phyloP scores from a whole-genome alignment of 2,113 vertebrate species.

The Lycaon pictus region DNA sequence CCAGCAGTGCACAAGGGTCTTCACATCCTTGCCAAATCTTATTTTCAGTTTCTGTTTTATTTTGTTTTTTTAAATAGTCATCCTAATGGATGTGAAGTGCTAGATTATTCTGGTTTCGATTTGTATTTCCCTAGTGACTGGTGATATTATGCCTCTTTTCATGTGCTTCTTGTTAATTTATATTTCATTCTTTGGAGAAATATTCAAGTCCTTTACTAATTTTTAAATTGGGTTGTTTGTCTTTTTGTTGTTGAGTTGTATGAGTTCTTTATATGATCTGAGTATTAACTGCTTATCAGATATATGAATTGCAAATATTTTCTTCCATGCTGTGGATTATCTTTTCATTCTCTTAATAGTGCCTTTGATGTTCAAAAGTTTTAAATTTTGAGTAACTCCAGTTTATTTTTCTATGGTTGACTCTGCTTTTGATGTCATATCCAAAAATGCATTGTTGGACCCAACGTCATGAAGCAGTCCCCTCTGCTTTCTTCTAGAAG shows the following conservation, averaged over 20 bases:
- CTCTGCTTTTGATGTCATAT: background rate
- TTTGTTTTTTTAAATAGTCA: background rate
- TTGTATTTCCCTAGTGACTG: background rate
- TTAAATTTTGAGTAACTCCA: slow-evolving; percentile 1
- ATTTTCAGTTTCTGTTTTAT: background rate
- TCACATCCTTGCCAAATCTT: background rate
- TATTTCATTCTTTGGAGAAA: slow-evolving; percentile 39
- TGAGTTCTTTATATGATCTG: background rate
- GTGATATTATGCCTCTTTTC: background rate
- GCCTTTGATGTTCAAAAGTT: background rate
- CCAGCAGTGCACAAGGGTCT: background rate
- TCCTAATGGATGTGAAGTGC: background rate
- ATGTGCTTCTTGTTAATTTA: background rate
- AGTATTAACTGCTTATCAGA: background rate
- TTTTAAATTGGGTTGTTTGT: background rate
- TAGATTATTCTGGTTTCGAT: slow-evolving; percentile 17
- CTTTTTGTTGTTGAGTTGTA: background rate
- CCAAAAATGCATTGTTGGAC: background rate
- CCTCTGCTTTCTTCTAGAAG: background rate
- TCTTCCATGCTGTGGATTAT: background rate
- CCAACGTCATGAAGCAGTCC: background rate
- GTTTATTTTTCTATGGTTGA: background rate
- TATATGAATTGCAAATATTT: slow-evolving; percentile 27
- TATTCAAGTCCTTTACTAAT: background rate
- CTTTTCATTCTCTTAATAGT: background rate